Evolutionary conservation across 2,113 vertebrate genomes (phyloP), one percentile per base, ranked within the genome.

Genomic region (Megaceryle torquata): DNA sequence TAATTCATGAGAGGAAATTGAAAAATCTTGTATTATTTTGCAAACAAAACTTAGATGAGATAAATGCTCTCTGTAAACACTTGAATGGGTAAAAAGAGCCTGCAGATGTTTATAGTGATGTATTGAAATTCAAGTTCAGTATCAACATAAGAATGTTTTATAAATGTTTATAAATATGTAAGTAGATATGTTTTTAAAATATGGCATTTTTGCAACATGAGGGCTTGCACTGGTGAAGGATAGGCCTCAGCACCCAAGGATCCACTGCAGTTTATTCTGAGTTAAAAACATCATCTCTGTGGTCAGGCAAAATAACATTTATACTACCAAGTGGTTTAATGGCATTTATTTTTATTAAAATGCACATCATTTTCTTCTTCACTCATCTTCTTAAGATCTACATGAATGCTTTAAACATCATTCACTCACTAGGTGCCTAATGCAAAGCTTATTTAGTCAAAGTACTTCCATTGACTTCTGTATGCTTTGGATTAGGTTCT

Each of bases 401-500:
- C 80, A 53, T 33, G 69, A 81, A 71, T 53, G 18, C 76, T 95
- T 95, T 92, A 64, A 78, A 78, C 13, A 72, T 75, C 67, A 48
- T 78, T 86, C 57, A 82, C 80, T 79, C 88, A 57, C 83, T 94
- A 61, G 64, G 64, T 68, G 72, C 76, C 77, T 95, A 94, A 93
- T 93, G 35, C 74, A 93, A 96, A 87, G 48, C 83, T 86, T 91
- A 87, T 93, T 95, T 76, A 85, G 69, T 63, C 50, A 76, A 82
- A 94, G 90, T 82, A 82, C 44, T 88, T 83, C 86, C 68, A 82
- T 33, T 86, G 72, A 95, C 53, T 96, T 91, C 44, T 94, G 53
- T 88, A 16, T 88, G 72, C 86, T 95, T 88, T 86, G 86, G 81
- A 95, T 94, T 94, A 92, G 28, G 22, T 87, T 91, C 84, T 76